These are phyloP conservation scores for Sympetrum striolatum DNA, from an alignment of 2,888 invertebrate species.

Conservation along the genomic window DNA sequence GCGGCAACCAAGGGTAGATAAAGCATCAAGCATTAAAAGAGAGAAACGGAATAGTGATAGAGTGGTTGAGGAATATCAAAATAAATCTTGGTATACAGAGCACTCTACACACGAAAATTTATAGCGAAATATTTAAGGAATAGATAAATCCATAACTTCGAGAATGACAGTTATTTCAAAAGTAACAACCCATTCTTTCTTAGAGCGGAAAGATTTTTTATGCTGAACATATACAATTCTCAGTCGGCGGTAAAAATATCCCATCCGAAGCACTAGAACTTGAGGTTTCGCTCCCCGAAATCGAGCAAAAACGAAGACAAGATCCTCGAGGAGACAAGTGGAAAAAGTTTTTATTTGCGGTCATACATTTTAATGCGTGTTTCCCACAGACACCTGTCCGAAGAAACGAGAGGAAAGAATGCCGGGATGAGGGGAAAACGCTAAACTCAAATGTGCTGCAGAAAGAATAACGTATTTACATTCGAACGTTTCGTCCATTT, in stretches of 20 bases:
- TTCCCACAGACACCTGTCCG: background rate
- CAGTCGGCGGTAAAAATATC: background rate
- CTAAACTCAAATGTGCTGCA: background rate
- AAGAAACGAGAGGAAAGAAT: conserved; percentile 6
- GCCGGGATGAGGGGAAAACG: background rate
- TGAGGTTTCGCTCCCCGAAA: background rate
- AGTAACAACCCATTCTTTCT: no score
- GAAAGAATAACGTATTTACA: conserved; percentile 5
- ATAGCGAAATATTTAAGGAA: no score
- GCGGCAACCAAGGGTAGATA: no score
- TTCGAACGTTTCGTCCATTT: conserved; percentile 32
- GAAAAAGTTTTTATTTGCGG: background rate
- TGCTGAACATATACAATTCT: background rate
- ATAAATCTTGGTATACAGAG: no score
- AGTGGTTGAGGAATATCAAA: no score
- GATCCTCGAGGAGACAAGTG: background rate
- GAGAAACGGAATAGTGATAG: no score
- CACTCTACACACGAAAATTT: no score
- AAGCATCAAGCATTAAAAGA: no score
- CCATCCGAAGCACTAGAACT: background rate
- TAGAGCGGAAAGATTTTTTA: no score
- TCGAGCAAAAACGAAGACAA: background rate
- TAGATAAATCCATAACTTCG: no score
- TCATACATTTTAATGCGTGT: conserved; percentile 31
- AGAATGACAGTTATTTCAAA: no score